Conservation (phyloP, 2,113 vertebrate species). For the Takifugu flavidus region DNA sequence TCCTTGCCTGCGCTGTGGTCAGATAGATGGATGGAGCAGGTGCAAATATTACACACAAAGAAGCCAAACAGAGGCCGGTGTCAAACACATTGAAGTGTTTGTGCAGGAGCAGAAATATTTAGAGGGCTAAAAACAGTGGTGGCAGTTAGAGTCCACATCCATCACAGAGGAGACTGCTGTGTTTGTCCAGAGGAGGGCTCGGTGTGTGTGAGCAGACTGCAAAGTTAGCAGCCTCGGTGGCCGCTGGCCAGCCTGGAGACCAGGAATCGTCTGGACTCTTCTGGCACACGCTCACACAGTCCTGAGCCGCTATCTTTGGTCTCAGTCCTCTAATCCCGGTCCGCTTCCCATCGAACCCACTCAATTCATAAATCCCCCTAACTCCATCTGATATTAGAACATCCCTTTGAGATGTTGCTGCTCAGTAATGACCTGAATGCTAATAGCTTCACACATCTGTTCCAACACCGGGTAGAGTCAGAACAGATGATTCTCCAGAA, state of each 20-base stretch:
- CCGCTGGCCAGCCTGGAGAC: conserved; percentile 43
- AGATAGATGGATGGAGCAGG: conserved; percentile 63
- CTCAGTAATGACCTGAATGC: too few species aligned
- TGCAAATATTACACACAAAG: conserved; percentile 72
- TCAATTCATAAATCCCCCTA: too few species aligned
- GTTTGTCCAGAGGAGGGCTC: conserved; percentile 61
- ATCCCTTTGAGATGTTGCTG: too few species aligned
- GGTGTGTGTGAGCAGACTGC: conserved; percentile 63
- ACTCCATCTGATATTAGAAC: too few species aligned
- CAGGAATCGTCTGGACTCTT: conserved; percentile 26
- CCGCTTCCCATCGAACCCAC: too few species aligned
- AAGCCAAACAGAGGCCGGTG: conserved; percentile 74
- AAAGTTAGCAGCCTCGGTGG: conserved; percentile 49
- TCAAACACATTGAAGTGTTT: conserved; percentile 52
- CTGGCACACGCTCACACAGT: neutral
- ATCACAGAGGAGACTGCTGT: conserved; percentile 74
- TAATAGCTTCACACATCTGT: too few species aligned
- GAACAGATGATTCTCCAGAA: too few species aligned
- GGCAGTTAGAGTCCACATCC: conserved; percentile 68
- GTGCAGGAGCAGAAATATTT: conserved; percentile 73
- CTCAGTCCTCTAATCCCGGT: neutral
- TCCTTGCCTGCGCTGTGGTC: neutral
- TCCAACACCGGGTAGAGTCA: too few species aligned
- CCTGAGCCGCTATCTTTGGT: neutral
- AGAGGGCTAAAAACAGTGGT: conserved; percentile 72